Evolutionary conservation across 2,888 invertebrate genomes (phyloP), one percentile per base, ranked within the genome.

Genomic region (Amblyteles armatorius): DNA sequence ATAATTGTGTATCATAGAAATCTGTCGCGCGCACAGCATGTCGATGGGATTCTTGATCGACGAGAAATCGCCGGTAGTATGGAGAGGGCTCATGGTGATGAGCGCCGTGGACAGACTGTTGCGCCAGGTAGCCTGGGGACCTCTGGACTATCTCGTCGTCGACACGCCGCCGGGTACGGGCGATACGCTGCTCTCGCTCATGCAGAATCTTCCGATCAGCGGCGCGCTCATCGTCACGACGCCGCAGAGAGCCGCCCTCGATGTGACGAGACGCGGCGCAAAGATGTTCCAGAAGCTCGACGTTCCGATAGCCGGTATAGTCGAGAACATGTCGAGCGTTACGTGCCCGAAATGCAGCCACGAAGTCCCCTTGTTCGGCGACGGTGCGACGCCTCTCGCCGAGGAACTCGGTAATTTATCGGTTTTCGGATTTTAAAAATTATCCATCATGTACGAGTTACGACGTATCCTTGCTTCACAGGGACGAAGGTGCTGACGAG

Each of bases 151-250:
- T 92, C 95, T 99, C 80, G 95, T 99, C 19, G 95, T 99, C 0
- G 99, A 99, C 94, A 99, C 99, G 89, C 99, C 99, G 2, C 99
- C 99, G 0, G 99, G 99, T 48, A 99, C 99, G 0, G 99, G 99
- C 0, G 99, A 99, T 94, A 98, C 98, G 0, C 98, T 99, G 93
- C 95, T 99, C 1, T 98, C 99, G 0, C 95, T 99, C 1, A 95
- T 97, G 60, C 99, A 99, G 94, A 98, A 97, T 94, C 94, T 98
- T 69, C 97, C 98, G 1, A 96, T 99, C 67, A 95, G 97, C 91
- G 99, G 98, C 22, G 98, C 97, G 4, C 92, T 99, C n/a, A 94
- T 99, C 69, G 98, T 99, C 0, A 98, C 98, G 9, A 99, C 99
- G 0, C 99, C 99, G 0, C 99, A 99, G 93, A 96, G 96, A 77